phyloP scores from a whole-genome alignment of 2,888 invertebrate genomes.

The Branchipolynoe longqiensis region DNA sequence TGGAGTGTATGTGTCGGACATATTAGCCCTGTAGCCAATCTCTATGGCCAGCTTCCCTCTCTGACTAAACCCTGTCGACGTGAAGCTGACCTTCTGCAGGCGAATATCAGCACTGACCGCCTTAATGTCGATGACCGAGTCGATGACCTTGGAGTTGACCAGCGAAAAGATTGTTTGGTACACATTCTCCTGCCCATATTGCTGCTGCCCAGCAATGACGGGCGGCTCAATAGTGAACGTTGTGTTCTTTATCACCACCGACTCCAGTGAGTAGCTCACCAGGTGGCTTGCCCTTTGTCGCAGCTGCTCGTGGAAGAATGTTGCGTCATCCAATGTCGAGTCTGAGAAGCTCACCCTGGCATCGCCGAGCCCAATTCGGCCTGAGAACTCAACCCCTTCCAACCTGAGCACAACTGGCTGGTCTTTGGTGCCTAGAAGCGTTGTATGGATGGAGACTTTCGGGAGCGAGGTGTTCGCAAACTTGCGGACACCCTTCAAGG shows the following conservation, averaged over 20 bases:
- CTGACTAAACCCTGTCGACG: neutral
- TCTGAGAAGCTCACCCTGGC: constrained; percentile 19
- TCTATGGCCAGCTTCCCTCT: constrained; percentile 9
- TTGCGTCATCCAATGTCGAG: constrained; percentile 27
- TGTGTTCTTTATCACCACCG: neutral
- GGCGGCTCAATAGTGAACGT: neutral
- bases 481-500: neutral
- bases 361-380: neutral
- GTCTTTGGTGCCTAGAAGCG: neutral
- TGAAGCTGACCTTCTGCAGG: neutral
- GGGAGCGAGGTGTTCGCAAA: neutral
- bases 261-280: constrained; percentile 3
- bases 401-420: neutral
- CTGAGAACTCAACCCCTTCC: constrained; percentile 21
- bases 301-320: constrained; percentile 7
- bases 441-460: neutral
- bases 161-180: neutral
- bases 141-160: neutral
- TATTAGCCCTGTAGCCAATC: constrained; percentile 41
- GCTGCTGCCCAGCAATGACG: neutral
- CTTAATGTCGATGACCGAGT: constrained; percentile 1
- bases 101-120: neutral
- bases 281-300: neutral
- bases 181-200: neutral
- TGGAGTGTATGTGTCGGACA: neutral